phyloP scores from a whole-genome alignment of 1,140 invertebrate species.

The Neodiprion fabricii region DNA sequence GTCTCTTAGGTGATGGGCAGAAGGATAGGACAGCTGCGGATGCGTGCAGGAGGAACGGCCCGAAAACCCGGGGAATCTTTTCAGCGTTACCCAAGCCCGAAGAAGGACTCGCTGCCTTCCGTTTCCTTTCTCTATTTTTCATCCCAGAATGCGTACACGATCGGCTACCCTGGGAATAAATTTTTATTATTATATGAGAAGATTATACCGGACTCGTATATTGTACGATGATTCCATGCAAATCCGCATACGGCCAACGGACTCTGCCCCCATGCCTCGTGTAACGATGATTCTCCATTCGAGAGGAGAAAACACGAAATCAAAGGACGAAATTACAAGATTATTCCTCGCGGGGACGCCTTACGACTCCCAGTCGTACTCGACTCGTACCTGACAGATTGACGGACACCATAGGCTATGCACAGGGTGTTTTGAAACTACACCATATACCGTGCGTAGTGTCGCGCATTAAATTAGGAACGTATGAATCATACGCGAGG shows the following conservation, averaged over 20 bases:
- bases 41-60: not conserved
- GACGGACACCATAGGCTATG: not conserved
- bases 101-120: not conserved
- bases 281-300: not conserved
- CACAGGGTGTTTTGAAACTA: not conserved
- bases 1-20: not conserved
- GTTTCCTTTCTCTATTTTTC: constrained; percentile 4
- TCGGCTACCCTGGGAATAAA: not conserved
- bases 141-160: not conserved
- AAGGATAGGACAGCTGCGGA: not conserved
- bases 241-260: not conserved
- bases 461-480: too few species aligned
- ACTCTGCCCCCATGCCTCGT: not conserved
- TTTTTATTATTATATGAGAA: not conserved
- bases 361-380: not conserved
- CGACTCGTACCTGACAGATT: not conserved
- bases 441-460: too few species aligned
- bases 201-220: not conserved
- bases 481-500: too few species aligned
- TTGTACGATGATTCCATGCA: not conserved
- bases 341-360: not conserved
- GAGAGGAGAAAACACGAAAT: not conserved
- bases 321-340: not conserved
- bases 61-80: constrained; percentile 1
- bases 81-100: not conserved